Evolutionary conservation across 2,888 invertebrate species (phyloP).

Genomic region (Brenthis daphne): DNA sequence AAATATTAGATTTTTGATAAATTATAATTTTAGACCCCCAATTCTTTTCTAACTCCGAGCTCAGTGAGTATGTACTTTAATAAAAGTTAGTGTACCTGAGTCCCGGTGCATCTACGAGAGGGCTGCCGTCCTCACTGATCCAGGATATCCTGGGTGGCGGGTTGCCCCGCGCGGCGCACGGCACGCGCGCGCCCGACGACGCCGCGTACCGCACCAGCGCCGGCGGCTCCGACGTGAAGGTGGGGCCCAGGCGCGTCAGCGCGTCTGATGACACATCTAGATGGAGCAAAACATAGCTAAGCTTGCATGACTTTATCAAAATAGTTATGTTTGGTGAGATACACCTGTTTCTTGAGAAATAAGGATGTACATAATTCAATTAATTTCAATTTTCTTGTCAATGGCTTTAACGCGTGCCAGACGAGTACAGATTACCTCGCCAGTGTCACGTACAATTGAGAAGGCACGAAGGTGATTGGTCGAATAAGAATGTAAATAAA

Average conservation of each 20-base stretch:
- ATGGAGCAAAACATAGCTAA: not conserved
- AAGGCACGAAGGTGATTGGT: no score
- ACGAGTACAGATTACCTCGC: no score
- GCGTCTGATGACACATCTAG: constrained; percentile 28
- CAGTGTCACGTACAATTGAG: no score
- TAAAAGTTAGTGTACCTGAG: constrained; percentile 46
- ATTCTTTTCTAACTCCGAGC: no score
- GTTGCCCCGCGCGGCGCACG: constrained; percentile 55
- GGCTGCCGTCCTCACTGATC: constrained; percentile 53
- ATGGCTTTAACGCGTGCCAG: no score
- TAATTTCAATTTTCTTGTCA: no score
- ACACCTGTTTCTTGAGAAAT: no score
- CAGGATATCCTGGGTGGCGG: constrained; percentile 57
- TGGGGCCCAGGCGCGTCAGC: constrained; percentile 51
- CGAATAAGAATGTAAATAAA: no score
- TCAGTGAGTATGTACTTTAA: not conserved
- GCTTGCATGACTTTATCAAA: no score
- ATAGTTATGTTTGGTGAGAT: no score
- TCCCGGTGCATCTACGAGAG: constrained; percentile 49
- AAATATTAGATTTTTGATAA: not conserved
- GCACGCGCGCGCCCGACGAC: constrained; percentile 50
- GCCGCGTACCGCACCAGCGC: constrained; percentile 52
- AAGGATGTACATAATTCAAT: no score
- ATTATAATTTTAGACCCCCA: no score
- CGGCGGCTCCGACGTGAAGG: constrained; percentile 56